phyloP scores from a whole-genome alignment of 2,797 vertebrate species.

The Antrozous pallidus region DNA sequence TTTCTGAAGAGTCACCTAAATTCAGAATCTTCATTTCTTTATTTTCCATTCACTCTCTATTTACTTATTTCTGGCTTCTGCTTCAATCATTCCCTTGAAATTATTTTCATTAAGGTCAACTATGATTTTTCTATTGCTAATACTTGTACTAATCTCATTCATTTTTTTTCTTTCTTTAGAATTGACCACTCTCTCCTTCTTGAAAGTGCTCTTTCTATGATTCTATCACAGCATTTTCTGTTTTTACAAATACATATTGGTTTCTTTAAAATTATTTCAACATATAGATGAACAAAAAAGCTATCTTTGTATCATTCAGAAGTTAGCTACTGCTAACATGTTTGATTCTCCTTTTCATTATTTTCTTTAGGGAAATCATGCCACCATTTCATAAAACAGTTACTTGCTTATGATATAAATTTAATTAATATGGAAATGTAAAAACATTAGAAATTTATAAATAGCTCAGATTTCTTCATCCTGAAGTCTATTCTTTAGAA shows the following conservation, averaged over 20 bases:
- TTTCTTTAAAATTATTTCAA: constrained; percentile 18
- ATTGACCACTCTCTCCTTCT: not conserved
- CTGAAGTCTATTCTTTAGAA: not conserved
- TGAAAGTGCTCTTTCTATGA: not conserved
- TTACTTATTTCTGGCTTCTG: not conserved
- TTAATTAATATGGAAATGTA: not conserved
- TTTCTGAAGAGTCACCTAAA: not conserved
- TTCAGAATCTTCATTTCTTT: not conserved
- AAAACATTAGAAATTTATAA: constrained; percentile 13
- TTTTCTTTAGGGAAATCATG: constrained; percentile 22
- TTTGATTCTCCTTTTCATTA: not conserved
- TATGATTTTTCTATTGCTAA: not conserved
- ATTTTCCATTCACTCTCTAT: not conserved
- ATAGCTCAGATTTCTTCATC: not conserved
- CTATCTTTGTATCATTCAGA: not conserved
- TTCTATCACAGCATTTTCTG: not conserved
- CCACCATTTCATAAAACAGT: not conserved
- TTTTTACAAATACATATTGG: not conserved
- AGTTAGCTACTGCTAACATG: not conserved
- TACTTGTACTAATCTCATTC: not conserved
- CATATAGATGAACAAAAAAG: constrained; percentile 2
- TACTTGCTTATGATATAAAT: not conserved
- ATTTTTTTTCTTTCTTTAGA: not conserved
- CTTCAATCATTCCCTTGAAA: not conserved
- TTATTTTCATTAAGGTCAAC: not conserved